Base-by-base conservation (phyloP, 1,140 invertebrate species). In the Kradibia gibbosae region DNA sequence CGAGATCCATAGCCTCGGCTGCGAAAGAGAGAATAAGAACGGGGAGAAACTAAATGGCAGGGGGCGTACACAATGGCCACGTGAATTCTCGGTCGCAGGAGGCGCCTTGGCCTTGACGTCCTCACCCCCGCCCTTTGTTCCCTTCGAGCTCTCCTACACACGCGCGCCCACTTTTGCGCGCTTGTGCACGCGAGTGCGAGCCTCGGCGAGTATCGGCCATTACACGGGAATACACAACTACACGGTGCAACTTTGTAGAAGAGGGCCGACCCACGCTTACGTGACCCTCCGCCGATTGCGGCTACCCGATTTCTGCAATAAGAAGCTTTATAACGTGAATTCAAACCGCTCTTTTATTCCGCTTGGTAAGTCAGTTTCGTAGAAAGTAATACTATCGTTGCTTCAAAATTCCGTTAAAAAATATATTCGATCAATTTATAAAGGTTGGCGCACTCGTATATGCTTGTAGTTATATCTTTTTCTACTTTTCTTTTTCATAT, bases 51-150 rank as follows among this genome's bases (percentile, higher is more conserved):
- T 22, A 55, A 70, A 39, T n/a, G 15, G 34, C 36, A 0, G 62
- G 22, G 60, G 45, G 42, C 48, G 42, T 57, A 36, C n/a, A 36
- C n/a, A 55, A 74, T 55, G 8, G 70, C 65, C 67, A 70, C 85
- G 83, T 83, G 78, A 86, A 85, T 79, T 86, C 83, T 85, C 80
- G 77, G 83, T 73, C 28, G 36, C 62, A 65, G 42, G 31, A 13
- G 45, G 48, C 42, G 82, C 87, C 86, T 87, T 87, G 86, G 85
- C 87, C 87, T 87, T 88, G 80, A 77, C 42, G 15, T 13, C 28
- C 15, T 42, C n/a, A 42, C 11, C 55, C 34, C 22, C 42, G 81
- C 73, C 55, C 82, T 74, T 72, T 80, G 73, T 85, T 79, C 80
- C 70, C 25, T 55, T 53, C 4, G 31, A 57, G 74, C 65, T 53